Evolutionary conservation across 1,140 invertebrate genomes (phyloP).

Genomic region (Drosophila mayri): DNA sequence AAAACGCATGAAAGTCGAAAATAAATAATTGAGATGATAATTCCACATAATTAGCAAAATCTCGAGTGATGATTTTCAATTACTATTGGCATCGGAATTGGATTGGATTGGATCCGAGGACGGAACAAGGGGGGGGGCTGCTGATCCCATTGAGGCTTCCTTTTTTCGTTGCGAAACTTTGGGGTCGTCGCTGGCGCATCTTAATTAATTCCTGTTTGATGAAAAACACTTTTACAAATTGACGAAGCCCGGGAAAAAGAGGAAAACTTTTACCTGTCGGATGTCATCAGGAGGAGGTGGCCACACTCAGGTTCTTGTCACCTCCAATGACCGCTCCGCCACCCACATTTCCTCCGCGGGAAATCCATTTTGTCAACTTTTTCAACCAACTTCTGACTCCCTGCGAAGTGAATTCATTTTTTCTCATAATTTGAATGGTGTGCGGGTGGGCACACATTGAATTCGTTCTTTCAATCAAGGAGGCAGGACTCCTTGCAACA

Average conservation of each 20-base stretch:
- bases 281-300: constrained; percentile 28
- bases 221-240: constrained; percentile 82
- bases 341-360: constrained; percentile 12
- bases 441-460: constrained; percentile 60
- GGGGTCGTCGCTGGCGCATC: constrained; percentile 51
- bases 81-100: constrained; percentile 61
- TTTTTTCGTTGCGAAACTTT: constrained; percentile 54
- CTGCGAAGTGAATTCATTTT: constrained; percentile 57
- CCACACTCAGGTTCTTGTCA: constrained; percentile 31
- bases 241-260: constrained; percentile 59
- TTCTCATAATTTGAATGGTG: constrained; percentile 69
- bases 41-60: constrained; percentile 83
- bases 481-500: constrained; percentile 48
- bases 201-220: constrained; percentile 84
- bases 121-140: background rate
- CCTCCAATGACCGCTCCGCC: constrained; percentile 45
- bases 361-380: constrained; percentile 81
- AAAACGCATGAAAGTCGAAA: constrained; percentile 76
- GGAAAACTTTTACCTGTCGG: constrained; percentile 75
- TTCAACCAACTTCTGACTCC: constrained; percentile 51
- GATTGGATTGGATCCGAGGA: constrained; percentile 24
- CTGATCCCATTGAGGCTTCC: constrained; percentile 28
- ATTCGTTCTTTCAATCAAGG: constrained; percentile 81
- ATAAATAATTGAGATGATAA: constrained; percentile 84
- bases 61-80: constrained; percentile 83